Base-by-base conservation (phyloP, 2,888 invertebrate species). In the Bedellia somnulentella region DNA sequence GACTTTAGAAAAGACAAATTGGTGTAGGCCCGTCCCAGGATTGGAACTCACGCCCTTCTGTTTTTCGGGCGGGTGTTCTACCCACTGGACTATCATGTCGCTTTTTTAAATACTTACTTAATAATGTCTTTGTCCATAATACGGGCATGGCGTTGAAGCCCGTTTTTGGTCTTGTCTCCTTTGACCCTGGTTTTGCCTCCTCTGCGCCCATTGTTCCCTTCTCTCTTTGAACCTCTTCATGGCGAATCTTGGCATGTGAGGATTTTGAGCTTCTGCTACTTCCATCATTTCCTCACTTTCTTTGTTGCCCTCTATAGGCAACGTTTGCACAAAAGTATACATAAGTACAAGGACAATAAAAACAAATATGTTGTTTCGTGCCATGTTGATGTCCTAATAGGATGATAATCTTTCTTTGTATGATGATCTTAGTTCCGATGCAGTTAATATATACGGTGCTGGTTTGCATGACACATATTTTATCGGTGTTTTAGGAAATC, bases 401-500 rank as follows among this genome's bases (percentile, higher is more conserved):
- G n/a, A n/a, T n/a, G n/a, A n/a, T n/a, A n/a, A n/a, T n/a, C n/a
- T n/a, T n/a, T n/a, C n/a, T n/a, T n/a, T n/a, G n/a, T n/a, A n/a
- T n/a, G n/a, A n/a, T n/a, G n/a, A n/a, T n/a, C n/a, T n/a, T n/a
- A n/a, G n/a, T n/a, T n/a, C n/a, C n/a, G n/a, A n/a, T n/a, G n/a
- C n/a, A n/a, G n/a, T n/a, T n/a, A n/a, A n/a, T n/a, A n/a, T n/a
- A n/a, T n/a, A n/a, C n/a, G n/a, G n/a, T n/a, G n/a, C n/a, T n/a
- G n/a, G n/a, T n/a, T n/a, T n/a, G n/a, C n/a, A n/a, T 70, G 73
- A 70, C 73, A 71, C 66, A 71, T 55, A n/a, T n/a, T n/a, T n/a
- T n/a, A n/a, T n/a, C n/a, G 49, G 49, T 57, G 56, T 70, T 71
- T 57, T 61, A 56, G 52, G 66, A 68, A 73, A 50, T 46, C 9